Conservation (phyloP, 1,140 invertebrate species). For the Bombus confusus region DNA sequence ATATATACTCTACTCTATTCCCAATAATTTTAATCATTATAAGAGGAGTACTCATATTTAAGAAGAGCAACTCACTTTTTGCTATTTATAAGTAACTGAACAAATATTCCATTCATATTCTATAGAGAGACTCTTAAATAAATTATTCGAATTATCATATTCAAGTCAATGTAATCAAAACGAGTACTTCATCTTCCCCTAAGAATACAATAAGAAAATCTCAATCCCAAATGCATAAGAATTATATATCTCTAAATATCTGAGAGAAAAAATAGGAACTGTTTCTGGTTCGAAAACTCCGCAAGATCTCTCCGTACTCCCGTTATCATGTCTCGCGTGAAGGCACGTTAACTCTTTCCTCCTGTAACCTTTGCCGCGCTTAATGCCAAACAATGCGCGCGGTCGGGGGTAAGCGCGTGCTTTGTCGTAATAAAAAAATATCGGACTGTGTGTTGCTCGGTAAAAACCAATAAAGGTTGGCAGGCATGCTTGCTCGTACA, state of each 20-base stretch:
- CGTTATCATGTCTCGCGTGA: conserved; percentile 52
- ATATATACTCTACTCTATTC: too few species aligned
- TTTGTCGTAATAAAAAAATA: conserved; percentile 73
- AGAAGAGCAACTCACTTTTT: background rate
- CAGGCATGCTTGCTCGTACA: conserved; percentile 76
- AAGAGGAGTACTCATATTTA: background rate
- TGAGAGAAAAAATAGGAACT: background rate
- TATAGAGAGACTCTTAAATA: background rate
- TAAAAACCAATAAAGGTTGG: conserved; percentile 81
- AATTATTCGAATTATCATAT: background rate
- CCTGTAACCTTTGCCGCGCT: conserved; percentile 62
- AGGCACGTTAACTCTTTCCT: conserved; percentile 67
- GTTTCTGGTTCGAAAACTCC: background rate
- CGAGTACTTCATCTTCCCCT: background rate
- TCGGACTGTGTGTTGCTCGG: conserved; percentile 76
- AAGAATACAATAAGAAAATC: background rate
- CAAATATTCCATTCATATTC: background rate
- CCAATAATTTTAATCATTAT: background rate
- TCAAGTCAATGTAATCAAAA: background rate
- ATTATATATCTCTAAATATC: background rate
- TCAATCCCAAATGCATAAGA: background rate
- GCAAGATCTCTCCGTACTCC: conserved; percentile 8
- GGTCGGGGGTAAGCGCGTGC: conserved; percentile 65
- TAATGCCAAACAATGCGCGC: conserved; percentile 66
- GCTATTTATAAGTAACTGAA: background rate